A percentile compares a stretch with the other conserved stretches of the same genome.
These are phyloP conservation scores for Tetrax tetrax DNA, from an alignment of 2,113 vertebrate genomes.

Conservation along the genomic window DNA sequence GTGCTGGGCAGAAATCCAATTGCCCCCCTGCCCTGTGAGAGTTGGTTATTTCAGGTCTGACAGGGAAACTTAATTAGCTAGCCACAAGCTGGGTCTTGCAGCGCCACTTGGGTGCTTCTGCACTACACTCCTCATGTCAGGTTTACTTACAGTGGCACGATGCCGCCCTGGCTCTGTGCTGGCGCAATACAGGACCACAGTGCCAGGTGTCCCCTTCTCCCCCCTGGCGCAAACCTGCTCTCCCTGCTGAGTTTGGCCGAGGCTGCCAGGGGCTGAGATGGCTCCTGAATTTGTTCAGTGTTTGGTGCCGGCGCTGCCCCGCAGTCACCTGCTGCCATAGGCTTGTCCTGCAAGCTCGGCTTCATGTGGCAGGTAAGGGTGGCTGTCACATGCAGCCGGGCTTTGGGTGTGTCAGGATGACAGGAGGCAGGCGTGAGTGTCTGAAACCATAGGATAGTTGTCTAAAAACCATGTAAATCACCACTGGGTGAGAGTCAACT, in stretches of 20 bases:
- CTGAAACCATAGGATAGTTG: neutral
- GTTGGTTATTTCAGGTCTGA: neutral
- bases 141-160: fast-evolving
- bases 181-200: neutral
- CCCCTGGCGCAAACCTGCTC: fast-evolving
- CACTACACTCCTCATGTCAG: fast-evolving
- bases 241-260: neutral
- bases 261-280: fast-evolving
- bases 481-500: neutral
- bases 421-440: neutral
- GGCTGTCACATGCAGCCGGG: neutral
- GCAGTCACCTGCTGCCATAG: neutral
- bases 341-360: neutral
- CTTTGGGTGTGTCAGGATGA: neutral
- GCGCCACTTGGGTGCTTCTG: neutral
- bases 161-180: neutral
- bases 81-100: neutral
- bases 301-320: neutral
- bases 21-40: neutral
- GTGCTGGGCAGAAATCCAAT: neutral
- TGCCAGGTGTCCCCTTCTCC: neutral
- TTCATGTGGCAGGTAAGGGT: neutral
- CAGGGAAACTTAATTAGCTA: neutral
- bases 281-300: neutral
- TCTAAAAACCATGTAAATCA: neutral